Evolutionary conservation across 1,140 invertebrate species (phyloP), one percentile per base, ranked within the genome.

Genomic region (Drosophila leontia): DNA sequence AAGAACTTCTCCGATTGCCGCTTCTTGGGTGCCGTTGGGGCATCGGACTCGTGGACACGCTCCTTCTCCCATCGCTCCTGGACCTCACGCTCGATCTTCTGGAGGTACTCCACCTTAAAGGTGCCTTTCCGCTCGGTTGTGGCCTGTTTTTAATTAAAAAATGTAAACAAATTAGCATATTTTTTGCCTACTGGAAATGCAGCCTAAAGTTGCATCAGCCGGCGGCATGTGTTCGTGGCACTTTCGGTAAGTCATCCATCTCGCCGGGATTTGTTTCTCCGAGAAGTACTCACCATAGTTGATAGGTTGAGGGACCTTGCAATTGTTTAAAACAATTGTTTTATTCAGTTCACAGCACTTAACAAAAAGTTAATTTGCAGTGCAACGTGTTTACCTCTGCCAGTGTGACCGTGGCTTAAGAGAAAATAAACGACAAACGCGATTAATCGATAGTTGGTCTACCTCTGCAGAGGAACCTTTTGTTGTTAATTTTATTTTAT

Each of bases 71-170:
- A 99, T 93, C 95, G 95, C 59, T 94, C 93, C 94, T 99, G 98
- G 12, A 98, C 95, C 74, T 96, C 94, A 77, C 94, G 94, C 91
- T 99, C 98, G 80, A 99, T 98, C 85, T 96, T 95, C 92, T 97
- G 96, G 12, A 99, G 94, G 92, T 97, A 97, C 91, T 97, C 96
- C 45, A 99, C 96, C 93, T 99, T 99, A 79, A 97, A 97, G 15
- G 97, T 98, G 42, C 97, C 97, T 94, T 99, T 99, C 59, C 97
- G 94, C 86, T 98, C 97, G 44, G 81, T 74, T 59, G 85, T 90
- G 19, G 91, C 82, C 91, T 92, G 26, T 59, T 57, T 1, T 45
- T 1, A 13, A 3, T 26, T 0, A 9, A 26, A 5, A 42, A 48
- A 48, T 32, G 23, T 45, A 34, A 23, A 23, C 0, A 23, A 23